Conservation (phyloP, 2,113 vertebrate genomes). For the Scortum barcoo region DNA sequence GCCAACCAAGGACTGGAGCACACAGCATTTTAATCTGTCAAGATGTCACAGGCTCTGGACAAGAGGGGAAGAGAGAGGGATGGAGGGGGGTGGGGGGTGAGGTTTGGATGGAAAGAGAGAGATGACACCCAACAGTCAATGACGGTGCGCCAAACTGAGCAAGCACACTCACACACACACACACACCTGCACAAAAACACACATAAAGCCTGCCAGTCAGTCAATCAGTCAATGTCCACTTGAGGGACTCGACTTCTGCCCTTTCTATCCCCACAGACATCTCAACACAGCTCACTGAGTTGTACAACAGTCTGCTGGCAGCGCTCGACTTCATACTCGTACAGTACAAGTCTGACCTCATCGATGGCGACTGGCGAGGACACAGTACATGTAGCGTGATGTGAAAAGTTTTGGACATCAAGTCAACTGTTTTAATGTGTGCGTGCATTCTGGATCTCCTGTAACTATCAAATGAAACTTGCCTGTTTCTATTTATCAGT, state of each 20-base stretch:
- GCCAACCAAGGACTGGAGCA: slow-evolving; percentile 53
- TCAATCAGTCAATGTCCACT: slow-evolving; percentile 70
- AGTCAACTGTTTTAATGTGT: background rate
- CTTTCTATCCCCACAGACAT: slow-evolving; percentile 64
- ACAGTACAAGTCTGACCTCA: slow-evolving; percentile 11
- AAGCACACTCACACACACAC: background rate
- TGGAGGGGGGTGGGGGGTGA: background rate
- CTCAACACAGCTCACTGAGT: slow-evolving; percentile 61
- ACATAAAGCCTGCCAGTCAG: slow-evolving; percentile 54
- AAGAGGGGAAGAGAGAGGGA: slow-evolving; percentile 1
- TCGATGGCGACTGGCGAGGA: background rate
- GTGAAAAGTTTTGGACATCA: background rate
- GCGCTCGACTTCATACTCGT: slow-evolving; percentile 13
- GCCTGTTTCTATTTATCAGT: slow-evolving; percentile 36
- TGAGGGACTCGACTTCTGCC: slow-evolving; percentile 67
- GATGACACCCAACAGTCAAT: slow-evolving; percentile 67
- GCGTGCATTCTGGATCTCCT: background rate
- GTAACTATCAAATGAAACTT: slow-evolving; percentile 35
- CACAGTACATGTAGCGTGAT: background rate
- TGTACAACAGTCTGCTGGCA: slow-evolving; percentile 32
- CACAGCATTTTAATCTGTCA: slow-evolving; percentile 77
- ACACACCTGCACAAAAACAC: slow-evolving; percentile 47
- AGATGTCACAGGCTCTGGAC: slow-evolving; percentile 65
- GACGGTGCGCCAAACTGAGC: slow-evolving; percentile 1
- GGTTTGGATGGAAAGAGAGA: slow-evolving; percentile 46